Base-by-base conservation (phyloP, 2,888 invertebrate genomes). In the Meteorus cinctellus region DNA sequence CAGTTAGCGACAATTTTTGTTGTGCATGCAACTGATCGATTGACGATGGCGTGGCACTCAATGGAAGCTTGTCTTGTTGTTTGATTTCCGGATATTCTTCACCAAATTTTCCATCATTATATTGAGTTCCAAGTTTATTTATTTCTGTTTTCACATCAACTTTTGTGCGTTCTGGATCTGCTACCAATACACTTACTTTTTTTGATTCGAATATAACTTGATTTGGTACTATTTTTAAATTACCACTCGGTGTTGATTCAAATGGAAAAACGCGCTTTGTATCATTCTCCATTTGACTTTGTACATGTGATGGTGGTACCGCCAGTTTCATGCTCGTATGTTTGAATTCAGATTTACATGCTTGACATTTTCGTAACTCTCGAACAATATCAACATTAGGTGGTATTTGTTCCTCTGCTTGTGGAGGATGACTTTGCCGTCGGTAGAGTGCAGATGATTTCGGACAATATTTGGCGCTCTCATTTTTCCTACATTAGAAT, bases 171-270 rank as follows among this genome's bases (percentile, higher is more conserved):
- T 91, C 90, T 0, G 94, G 94, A 88, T 94, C 93, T 6, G 94
- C 94, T 34, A 94, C 91, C 51, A 94, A 86, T 12, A 94, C 93
- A 74, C 94, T 94, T 45, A 94, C 91, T 81, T 93, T 93, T 77
- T 93, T 92, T 2, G 93, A 93, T 86, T 94, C 93, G 87, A 93
- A 94, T 62, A 94, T 93, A 60, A 94, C 94, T 91, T 94, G 94
- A 88, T 94, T 92, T 1, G 94, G 93, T 75, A 92, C 91, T 77
- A 94, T 92, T 91, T 94, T 94, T 72, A 94, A 89, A 86, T 94
- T 93, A 80, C 94, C 94, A 86, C 94, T 94, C 0, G 94, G 93
- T 0, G 94, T 94, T 1, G 91, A 87, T 85, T 92, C 92, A 83
- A 94, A 94, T 2, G 94, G 94, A 86, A 94, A 94, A n/a, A 83